Conservation (phyloP, 2,797 vertebrate genomes). For the Decapterus maruadsi region DNA sequence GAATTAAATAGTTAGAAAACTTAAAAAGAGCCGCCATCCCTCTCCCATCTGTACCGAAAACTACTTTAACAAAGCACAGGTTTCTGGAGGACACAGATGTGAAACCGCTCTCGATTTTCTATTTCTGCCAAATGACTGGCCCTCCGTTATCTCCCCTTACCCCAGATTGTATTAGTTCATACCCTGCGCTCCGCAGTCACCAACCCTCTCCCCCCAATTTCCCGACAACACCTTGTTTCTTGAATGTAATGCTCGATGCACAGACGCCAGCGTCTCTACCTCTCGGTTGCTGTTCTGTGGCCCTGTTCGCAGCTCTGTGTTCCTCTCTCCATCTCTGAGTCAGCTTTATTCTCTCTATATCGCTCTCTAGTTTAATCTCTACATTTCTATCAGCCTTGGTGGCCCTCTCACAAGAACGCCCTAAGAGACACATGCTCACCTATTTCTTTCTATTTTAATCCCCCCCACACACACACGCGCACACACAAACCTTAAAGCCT, state of each 20-base stretch:
- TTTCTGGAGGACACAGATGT: slow-evolving; percentile 67
- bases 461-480: slow-evolving; percentile 3
- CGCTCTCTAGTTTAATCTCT: slow-evolving; percentile 70
- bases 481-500: slow-evolving; percentile 48
- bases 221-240: slow-evolving; percentile 71
- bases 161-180: slow-evolving; percentile 68
- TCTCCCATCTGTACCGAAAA: slow-evolving; percentile 30
- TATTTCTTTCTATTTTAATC: slow-evolving; percentile 16
- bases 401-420: slow-evolving; percentile 61
- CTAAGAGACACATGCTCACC: slow-evolving; percentile 58
- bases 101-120: slow-evolving; percentile 66
- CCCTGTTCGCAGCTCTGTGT: slow-evolving; percentile 46
- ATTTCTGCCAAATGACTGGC: slow-evolving; percentile 68
- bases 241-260: slow-evolving; percentile 59
- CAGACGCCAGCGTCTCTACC: slow-evolving; percentile 36
- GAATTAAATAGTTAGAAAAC: slow-evolving; percentile 40
- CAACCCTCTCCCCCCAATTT: slow-evolving; percentile 57
- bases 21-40: slow-evolving; percentile 2
- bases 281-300: slow-evolving; percentile 37
- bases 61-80: slow-evolving; percentile 48
- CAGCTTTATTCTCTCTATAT: slow-evolving; percentile 49
- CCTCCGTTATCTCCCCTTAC: slow-evolving; percentile 61
- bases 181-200: slow-evolving; percentile 55
- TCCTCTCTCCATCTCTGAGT: slow-evolving; percentile 55
- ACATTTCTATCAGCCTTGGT: slow-evolving; percentile 65